Evolutionary conservation across 2,888 invertebrate species (phyloP), one percentile per base, ranked within the genome.

Genomic region (Silvanus unidentatus): DNA sequence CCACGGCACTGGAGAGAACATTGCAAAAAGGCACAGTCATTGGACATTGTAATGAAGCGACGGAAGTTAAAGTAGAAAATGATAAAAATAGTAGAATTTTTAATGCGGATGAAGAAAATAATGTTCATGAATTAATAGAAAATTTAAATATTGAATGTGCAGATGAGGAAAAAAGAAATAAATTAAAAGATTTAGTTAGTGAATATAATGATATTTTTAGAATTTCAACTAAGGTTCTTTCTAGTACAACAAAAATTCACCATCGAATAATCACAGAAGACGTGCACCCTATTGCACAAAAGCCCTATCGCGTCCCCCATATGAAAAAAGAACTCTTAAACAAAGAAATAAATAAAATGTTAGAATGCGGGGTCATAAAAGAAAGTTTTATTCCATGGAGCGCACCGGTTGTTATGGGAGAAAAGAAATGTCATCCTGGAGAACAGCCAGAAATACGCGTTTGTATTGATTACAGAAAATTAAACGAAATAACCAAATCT

Each of bases 361-460:
- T 57, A 14, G 43, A 54, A 9, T 16, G 43, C 13, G 58, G 53
- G 10, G 42, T 60, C 5, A 53, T 60, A 32, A 38, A 44, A 41
- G 50, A 44, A 16, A 58, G 56, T 1, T 42, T 44, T 2, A 57
- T 54, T 11, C 66, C 68, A 0, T 70, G 62, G 61, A 43, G 57
- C 2, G 49, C 58, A 1, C 68, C 67, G 0, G 54, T 64, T 3
- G 61, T 68, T 0, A 16, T 69, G 4, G 62, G 64, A 1, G 47
- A 44, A 22, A 71, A 67, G 47, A 61, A 60, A 42, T 59, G 59
- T 42, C 34, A 13, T n/a, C 45, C 43, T 0, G 39, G 44, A 16
- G 49, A 49, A 1, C 15, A 40, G 1, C 28, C 40, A 4, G 52
- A 37, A 37, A 15, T 16, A 6, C 9, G 37, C 3, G 10, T 37